These are phyloP conservation scores for Eurypyga helias DNA, from an alignment of 2,113 vertebrate species.

Conservation along the genomic window DNA sequence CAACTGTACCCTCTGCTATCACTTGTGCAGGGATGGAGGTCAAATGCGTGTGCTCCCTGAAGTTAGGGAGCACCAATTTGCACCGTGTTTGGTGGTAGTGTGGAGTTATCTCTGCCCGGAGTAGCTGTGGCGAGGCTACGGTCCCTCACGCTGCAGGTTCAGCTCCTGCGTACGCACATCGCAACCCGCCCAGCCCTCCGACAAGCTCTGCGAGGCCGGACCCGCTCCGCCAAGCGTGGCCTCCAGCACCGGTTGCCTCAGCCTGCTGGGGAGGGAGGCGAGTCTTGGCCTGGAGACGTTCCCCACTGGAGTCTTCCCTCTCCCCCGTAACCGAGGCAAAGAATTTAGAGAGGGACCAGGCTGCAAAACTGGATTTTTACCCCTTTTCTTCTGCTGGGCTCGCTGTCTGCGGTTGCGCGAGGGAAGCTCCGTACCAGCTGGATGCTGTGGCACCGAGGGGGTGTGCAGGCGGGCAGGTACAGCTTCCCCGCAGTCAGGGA, in stretches of 20 bases:
- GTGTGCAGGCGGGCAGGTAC: not conserved
- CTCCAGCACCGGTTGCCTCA: not conserved
- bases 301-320: not conserved
- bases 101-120: not conserved
- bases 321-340: not conserved
- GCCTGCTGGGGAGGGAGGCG: not conserved
- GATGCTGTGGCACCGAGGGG: not conserved
- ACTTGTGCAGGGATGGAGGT: fast-evolving
- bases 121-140: not conserved
- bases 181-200: not conserved
- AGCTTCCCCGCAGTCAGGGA: not conserved
- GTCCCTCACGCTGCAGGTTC: not conserved
- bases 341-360: not conserved
- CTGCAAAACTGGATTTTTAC: not conserved
- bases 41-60: not conserved
- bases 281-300: not conserved
- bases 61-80: fast-evolving
- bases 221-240: fast-evolving
- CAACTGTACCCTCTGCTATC: fast-evolving
- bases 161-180: not conserved
- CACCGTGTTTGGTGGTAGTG: fast-evolving
- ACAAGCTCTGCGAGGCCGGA: not conserved
- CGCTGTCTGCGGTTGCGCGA: not conserved
- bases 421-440: not conserved
- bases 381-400: not conserved